These are phyloP conservation scores for Drosophila mayaguana DNA, from an alignment of 2,888 invertebrate genomes.

Conservation along the genomic window DNA sequence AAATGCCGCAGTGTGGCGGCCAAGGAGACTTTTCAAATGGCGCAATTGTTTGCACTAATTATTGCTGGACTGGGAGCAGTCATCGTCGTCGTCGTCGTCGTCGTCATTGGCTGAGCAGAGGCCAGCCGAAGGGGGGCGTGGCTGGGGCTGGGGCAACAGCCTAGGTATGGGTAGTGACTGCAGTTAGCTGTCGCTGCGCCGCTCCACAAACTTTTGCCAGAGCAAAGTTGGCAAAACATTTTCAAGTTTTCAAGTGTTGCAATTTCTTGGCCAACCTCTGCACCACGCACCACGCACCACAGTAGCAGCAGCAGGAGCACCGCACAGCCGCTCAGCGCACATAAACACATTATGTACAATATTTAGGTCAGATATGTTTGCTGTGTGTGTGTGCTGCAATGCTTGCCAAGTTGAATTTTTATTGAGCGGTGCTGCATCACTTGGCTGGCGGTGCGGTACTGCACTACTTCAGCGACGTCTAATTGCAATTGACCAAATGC, in stretches of 20 bases:
- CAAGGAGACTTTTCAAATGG: conserved; percentile 58
- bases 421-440: conserved; percentile 35
- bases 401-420: conserved; percentile 46
- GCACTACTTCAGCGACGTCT: conserved; percentile 61
- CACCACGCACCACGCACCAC: conserved; percentile 15
- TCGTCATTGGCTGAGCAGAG: conserved; percentile 1
- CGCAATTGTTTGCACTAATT: conserved; percentile 79
- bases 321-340: conserved; percentile 14
- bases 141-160: neutral
- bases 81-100: neutral
- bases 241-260: conserved; percentile 78
- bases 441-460: conserved; percentile 24
- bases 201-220: conserved; percentile 57
- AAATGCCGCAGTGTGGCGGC: conserved; percentile 60
- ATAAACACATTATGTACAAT: conserved; percentile 71
- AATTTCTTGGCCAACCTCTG: conserved; percentile 60
- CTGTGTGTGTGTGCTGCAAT: conserved; percentile 10
- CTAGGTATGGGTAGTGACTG: neutral
- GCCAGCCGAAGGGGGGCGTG: neutral
- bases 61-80: conserved; percentile 47
- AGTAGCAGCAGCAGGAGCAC: neutral
- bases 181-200: conserved; percentile 40
- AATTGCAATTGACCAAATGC: conserved; percentile 78
- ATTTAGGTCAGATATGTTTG: conserved; percentile 62
- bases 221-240: conserved; percentile 71